A percentile compares a stretch with the other conserved stretches of the same genome.
phyloP scores from a whole-genome alignment of 1,140 invertebrate genomes.

The Drosophila auraria region DNA sequence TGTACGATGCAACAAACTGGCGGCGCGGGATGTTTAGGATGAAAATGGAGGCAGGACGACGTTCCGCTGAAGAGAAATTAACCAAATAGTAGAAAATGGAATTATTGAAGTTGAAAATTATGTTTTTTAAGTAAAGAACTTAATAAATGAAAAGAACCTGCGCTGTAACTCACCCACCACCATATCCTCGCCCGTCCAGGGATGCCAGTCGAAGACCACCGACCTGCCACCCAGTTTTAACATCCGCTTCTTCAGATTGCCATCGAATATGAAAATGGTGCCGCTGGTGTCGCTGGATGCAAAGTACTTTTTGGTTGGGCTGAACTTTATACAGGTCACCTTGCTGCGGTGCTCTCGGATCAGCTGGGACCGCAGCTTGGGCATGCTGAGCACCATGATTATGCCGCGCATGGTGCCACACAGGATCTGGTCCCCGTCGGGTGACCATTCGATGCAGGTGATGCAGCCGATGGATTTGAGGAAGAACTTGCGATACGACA shows the following conservation, averaged over 20 bases:
- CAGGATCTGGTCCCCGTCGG: conserved; percentile 47
- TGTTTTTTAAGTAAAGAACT: not conserved
- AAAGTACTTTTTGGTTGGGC: conserved; percentile 66
- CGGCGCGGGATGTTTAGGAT: conserved; percentile 66
- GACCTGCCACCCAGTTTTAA: conserved; percentile 28
- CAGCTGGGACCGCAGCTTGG: conserved; percentile 17
- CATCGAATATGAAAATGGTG: conserved; percentile 64
- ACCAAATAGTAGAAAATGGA: not conserved
- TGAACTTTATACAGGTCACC: conserved; percentile 63
- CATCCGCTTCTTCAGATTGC: conserved; percentile 29
- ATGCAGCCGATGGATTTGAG: conserved; percentile 37
- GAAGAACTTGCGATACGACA: conserved; percentile 65
- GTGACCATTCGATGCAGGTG: conserved; percentile 72
- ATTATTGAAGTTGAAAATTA: too few species aligned
- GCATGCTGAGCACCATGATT: conserved; percentile 50
- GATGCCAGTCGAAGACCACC: conserved; percentile 77
- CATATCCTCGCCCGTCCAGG: conserved; percentile 74
- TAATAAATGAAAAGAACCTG: not conserved
- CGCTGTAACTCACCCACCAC: conserved; percentile 62
- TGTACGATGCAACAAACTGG: conserved; percentile 73
- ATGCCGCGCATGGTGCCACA: conserved; percentile 65
- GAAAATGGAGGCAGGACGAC: conserved; percentile 63
- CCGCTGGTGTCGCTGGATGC: conserved; percentile 69
- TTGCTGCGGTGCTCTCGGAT: conserved; percentile 52
- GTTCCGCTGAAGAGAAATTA: conserved; percentile 47